Base-by-base conservation (phyloP, 2,888 invertebrate genomes). In the Archips xylosteana region DNA sequence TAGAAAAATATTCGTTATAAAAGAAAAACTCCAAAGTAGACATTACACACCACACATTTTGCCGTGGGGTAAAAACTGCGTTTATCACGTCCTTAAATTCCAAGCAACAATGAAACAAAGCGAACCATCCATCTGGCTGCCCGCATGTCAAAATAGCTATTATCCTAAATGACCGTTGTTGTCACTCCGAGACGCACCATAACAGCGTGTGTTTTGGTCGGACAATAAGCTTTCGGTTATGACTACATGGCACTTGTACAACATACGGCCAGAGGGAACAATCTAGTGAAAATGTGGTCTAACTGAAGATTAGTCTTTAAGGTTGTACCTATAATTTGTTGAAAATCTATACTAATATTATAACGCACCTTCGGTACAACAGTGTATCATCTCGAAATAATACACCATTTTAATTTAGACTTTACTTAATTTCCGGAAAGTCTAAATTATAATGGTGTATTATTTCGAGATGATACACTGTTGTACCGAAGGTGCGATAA, bases 91-190 rank as follows among this genome's bases (percentile, higher is more conserved):
- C 57, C 57, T 57, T 32, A 57, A 57, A 57, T 57, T 32, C 57
- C 10, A 57, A 57, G 57, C 57, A 57, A 23, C 57, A 57, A 57
- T 42, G 36, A 34, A 62, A 62, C 62, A 62, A 62, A 65, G 36
- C 32, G 51, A 36, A 10, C n/a, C 34, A 65, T 65, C n/a, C 34
- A 51, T 65, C 12, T 36, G 13, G 9, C 42, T 42, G 42, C 51
- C 32, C 42, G 32, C 42, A 47, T 47, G 39, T 69, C 59, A 64
- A 66, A 68, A 65, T 54, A 70, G 63, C 64, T 74, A 61, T 74
- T 70, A 74, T 54, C 65, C 45, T 64, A 65, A 64, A 70, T 49
- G 72, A 49, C 69, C 65, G 70, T 15, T 74, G 70, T 70, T 54
- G 60, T 51, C 74, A 39, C 64, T 49, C 15, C 15, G 51, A 15